A percentile compares a stretch with the other conserved stretches of the same genome.
These are phyloP conservation scores for Thinocorus orbignyianus DNA, from an alignment of 2,113 vertebrate species.

Conservation along the genomic window DNA sequence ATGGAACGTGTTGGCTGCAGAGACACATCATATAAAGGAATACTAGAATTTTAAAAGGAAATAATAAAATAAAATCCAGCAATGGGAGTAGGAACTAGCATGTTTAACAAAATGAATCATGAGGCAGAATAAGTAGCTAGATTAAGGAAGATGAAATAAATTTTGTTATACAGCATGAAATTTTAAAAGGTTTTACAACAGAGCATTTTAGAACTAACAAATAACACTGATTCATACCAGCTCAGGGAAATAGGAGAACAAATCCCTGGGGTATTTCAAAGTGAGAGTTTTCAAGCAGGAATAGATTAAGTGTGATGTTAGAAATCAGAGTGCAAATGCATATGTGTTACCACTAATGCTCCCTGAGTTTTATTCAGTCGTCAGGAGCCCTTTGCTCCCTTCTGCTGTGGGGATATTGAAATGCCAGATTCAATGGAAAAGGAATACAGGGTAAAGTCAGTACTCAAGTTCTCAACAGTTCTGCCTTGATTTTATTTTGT, in stretches of 20 bases:
- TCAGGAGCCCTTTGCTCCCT: neutral
- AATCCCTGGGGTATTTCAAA: neutral
- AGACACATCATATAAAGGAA: neutral
- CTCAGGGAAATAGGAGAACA: neutral
- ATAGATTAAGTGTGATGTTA: neutral
- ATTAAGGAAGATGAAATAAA: neutral
- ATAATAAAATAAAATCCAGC: neutral
- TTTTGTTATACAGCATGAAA: neutral
- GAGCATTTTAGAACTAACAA: neutral
- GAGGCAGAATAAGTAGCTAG: neutral
- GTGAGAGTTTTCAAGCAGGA: slow-evolving; percentile 14
- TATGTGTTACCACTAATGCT: neutral
- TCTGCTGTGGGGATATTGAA: neutral
- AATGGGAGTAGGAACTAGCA: neutral
- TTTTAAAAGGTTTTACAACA: neutral
- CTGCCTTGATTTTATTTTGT: neutral
- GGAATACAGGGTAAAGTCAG: neutral
- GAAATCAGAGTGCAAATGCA: slow-evolving; percentile 22
- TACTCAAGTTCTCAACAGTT: neutral
- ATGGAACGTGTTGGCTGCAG: neutral
- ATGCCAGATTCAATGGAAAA: neutral
- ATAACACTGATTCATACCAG: neutral
- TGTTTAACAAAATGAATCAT: neutral
- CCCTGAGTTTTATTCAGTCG: neutral
- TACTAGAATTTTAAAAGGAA: neutral